Conservation (phyloP, 2,888 invertebrate species). For the Oasisia sp. region DNA sequence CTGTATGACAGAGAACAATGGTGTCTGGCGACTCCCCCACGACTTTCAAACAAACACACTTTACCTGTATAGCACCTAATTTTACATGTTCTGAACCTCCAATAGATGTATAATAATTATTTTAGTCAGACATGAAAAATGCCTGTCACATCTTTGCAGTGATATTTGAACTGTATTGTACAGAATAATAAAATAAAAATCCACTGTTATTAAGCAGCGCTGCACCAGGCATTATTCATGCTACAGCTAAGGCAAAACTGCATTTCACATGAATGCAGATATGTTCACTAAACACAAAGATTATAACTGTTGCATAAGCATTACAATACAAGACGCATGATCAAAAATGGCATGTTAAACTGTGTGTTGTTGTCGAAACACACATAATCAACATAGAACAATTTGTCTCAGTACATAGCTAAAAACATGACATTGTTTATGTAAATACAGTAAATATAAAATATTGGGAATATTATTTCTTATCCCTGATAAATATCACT, state of each 20-base stretch:
- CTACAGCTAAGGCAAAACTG: neutral
- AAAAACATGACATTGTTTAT: neutral
- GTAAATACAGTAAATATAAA: neutral
- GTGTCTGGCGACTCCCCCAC: neutral
- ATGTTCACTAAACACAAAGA: neutral
- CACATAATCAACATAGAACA: neutral
- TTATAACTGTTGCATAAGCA: neutral
- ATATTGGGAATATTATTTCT: slow-evolving; percentile 10
- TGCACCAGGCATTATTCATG: neutral
- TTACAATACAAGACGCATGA: neutral
- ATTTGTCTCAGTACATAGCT: neutral
- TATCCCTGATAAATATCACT: neutral
- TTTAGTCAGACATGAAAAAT: neutral
- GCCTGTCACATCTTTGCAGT: neutral
- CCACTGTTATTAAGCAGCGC: neutral
- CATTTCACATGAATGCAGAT: neutral
- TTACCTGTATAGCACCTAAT: neutral
- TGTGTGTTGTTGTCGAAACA: neutral
- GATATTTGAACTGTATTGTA: neutral
- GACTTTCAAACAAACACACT: too few relatives aligned
- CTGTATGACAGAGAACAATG: neutral
- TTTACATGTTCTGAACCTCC: neutral
- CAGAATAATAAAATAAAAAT: neutral
- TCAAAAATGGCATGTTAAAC: neutral
- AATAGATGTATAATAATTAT: neutral